phyloP scores from a whole-genome alignment of 2,888 invertebrate genomes.

The Scaptodrosophila latifasciaeformis region DNA sequence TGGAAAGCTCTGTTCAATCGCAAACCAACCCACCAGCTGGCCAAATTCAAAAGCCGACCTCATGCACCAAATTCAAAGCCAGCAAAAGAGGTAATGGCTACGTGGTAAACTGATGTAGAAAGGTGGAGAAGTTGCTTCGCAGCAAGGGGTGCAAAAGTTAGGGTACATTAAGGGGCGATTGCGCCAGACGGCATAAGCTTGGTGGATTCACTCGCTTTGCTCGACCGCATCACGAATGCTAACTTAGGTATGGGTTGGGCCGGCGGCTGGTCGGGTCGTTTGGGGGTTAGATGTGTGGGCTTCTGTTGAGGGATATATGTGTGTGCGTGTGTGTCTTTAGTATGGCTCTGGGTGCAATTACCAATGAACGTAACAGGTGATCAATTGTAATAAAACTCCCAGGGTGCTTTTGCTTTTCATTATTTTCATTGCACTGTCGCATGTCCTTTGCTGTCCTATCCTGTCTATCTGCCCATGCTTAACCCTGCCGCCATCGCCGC shows the following conservation, averaged over 20 bases:
- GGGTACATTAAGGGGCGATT: conserved; percentile 1
- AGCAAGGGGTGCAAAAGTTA: too few relatives aligned
- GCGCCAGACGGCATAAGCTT: conserved; percentile 36
- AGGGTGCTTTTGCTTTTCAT: conserved; percentile 68
- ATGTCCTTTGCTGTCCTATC: conserved; percentile 6
- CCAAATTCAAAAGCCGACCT: conserved; percentile 55
- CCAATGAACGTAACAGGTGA: conserved; percentile 72
- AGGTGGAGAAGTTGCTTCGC: conserved; percentile 19
- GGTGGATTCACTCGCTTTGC: conserved; percentile 36
- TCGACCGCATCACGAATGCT: conserved; percentile 10
- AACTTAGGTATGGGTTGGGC: not conserved
- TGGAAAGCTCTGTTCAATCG: conserved; percentile 9
- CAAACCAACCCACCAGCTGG: conserved; percentile 11
- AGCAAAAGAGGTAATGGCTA: conserved; percentile 34
- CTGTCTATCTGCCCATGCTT: not conserved
- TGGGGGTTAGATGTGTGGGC: conserved; percentile 5
- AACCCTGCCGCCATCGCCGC: not conserved
- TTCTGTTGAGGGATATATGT: conserved; percentile 4
- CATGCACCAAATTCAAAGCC: conserved; percentile 53
- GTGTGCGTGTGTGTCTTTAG: conserved; percentile 46
- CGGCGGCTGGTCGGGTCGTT: conserved; percentile 9
- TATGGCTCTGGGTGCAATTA: conserved; percentile 69
- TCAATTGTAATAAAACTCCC: conserved; percentile 72
- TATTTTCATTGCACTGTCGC: conserved; percentile 59
- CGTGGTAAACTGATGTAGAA: conserved; percentile 13